Evolutionary conservation across 2,113 vertebrate genomes (phyloP), one percentile per base, ranked within the genome.

Genomic region (Pavo muticus): DNA sequence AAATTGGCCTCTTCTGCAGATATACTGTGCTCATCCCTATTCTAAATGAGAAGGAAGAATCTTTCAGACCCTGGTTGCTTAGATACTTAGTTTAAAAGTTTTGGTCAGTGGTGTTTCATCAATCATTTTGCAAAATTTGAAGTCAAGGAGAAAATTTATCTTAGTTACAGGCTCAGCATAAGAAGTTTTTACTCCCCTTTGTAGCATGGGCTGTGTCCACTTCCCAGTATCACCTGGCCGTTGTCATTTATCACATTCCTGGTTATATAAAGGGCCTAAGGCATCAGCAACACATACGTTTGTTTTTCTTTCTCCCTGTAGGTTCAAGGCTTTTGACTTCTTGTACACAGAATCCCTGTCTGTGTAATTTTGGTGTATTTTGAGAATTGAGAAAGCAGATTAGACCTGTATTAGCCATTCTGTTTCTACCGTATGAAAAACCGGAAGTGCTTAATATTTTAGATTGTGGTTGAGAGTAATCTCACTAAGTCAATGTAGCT

Each of bases 1-100:
- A 83, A 76, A 71, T 7, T 6, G 56, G 44, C 12, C 8, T 30
- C 18, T 84, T 84, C 54, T 69, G 69, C 14, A 85, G 39, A 50
- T 1, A 39, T 24, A 32, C 0, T 4, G 18, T 39, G 8, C 16
- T 64, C 16, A 32, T 24, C 10, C 1, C 2, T 54, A 23, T 64
- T 40, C 47, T 17, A 75, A 10, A 23, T 12, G 32, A 71, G 35
- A 20, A 73, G 14, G 17, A 57, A 14, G 14, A 3, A 54, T n/a
- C 11, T 77, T 70, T 87, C 11, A 56, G 54, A 16, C 19, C 6
- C 10, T 35, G 12, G 19, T 47, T 61, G 29, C 39, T 74, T 54
- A 35, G 61, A 16, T 68, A 61, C 11, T 17, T 74, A 54, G 10
- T 57, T 67, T 67, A 45, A 45, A 54, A 40, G 11, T 65, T 75